phyloP scores from a whole-genome alignment of 2,888 invertebrate species.

The Desoria tigrina region DNA sequence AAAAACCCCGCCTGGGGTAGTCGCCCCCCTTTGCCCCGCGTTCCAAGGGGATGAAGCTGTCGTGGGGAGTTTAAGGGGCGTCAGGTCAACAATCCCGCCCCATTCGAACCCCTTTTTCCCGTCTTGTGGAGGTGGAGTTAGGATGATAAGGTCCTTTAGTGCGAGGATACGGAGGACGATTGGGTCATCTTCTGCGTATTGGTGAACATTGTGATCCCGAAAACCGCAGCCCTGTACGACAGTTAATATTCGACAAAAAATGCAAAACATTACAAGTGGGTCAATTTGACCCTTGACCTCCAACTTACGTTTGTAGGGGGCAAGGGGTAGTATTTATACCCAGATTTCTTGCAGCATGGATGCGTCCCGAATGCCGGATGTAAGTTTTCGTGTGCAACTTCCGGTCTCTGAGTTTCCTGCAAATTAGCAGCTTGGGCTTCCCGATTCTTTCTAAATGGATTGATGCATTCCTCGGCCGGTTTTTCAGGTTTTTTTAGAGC shows the following conservation, averaged over 20 bases:
- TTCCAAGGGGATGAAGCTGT: constrained; percentile 24
- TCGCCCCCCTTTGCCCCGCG: constrained; percentile 16
- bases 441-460: constrained; percentile 29
- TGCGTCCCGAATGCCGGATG: constrained; percentile 42
- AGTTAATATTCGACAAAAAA: too few species aligned
- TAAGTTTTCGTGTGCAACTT: constrained; percentile 21
- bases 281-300: background rate
- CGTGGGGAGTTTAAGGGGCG: constrained; percentile 30
- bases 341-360: constrained; percentile 45
- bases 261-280: too few species aligned
- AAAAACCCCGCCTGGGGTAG: constrained; percentile 4
- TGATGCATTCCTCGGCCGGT: constrained; percentile 13
- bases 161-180: constrained; percentile 65
- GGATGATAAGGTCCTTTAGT: constrained; percentile 42
- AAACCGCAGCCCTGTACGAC: constrained; percentile 71
- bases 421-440: constrained; percentile 4
- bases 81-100: constrained; percentile 42
- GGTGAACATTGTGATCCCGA: constrained; percentile 69
- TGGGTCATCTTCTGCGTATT: constrained; percentile 67
- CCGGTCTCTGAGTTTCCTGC: background rate
- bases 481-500: background rate
- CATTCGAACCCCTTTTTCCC: constrained; percentile 33
- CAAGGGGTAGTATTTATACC: constrained; percentile 45
- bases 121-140: constrained; percentile 1
- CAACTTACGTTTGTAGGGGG: constrained; percentile 30